Conservation (phyloP, 2,888 invertebrate species). For the Desoria tigrina region DNA sequence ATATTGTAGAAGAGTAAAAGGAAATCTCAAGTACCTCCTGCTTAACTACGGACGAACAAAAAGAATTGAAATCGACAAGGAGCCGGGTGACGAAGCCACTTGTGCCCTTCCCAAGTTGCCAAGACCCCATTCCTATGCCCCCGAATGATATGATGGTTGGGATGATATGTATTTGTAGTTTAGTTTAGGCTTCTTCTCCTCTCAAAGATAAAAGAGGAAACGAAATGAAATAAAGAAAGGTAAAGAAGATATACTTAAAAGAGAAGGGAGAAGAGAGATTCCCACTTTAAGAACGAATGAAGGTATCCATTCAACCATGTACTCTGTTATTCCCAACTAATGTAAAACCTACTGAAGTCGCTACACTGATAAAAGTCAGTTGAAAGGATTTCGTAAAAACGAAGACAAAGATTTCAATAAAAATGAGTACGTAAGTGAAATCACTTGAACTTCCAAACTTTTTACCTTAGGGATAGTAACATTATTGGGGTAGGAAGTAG, state of each 20-base stretch:
- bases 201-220: conserved; percentile 19
- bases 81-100: conserved; percentile 38
- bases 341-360: too few species aligned
- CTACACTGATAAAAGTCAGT: too few species aligned
- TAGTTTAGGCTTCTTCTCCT: conserved; percentile 4
- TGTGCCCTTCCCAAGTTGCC: conserved; percentile 22
- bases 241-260: not conserved
- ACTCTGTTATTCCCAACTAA: not conserved
- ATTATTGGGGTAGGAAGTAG: too few species aligned
- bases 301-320: not conserved
- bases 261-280: conserved; percentile 2
- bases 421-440: conserved; percentile 3
- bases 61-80: conserved; percentile 14
- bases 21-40: not conserved
- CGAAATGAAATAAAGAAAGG: conserved; percentile 9
- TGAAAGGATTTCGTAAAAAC: not conserved
- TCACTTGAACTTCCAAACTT: conserved; percentile 8
- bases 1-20: not conserved
- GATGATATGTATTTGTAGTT: conserved; percentile 2
- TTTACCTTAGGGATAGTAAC: not conserved
- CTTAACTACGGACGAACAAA: not conserved
- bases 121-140: conserved; percentile 6
- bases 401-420: conserved; percentile 7
- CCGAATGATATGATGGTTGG: not conserved
- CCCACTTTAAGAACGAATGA: conserved; percentile 1